Conservation (phyloP, 2,113 vertebrate genomes). For the Myotis davidii region DNA sequence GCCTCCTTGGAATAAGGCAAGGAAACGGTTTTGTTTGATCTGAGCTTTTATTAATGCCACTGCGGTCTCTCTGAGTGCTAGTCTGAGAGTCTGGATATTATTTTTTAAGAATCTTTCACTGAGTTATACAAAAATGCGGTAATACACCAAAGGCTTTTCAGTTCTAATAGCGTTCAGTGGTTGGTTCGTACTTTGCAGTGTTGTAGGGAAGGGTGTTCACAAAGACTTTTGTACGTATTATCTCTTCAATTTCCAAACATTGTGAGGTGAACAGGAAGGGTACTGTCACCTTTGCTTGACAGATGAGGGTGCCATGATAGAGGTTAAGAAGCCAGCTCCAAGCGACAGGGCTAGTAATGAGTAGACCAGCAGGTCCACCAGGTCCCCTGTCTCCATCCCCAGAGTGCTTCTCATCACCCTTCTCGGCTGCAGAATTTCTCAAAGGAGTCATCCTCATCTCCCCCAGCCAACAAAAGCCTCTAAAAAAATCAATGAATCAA, state of each 20-base stretch:
- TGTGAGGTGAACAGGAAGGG: not conserved
- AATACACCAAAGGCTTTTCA: not conserved
- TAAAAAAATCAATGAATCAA: not conserved
- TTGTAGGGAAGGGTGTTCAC: not conserved
- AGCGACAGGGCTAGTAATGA: not conserved
- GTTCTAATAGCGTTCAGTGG: not conserved
- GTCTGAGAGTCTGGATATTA: not conserved
- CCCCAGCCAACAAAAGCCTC: not conserved
- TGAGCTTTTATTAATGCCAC: slow-evolving; percentile 21
- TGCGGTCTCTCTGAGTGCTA: not conserved
- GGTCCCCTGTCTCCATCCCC: not conserved
- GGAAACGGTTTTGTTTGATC: slow-evolving; percentile 20
- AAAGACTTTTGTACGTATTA: not conserved
- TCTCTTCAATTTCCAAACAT: not conserved
- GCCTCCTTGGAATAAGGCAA: not conserved
- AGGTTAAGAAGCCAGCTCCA: not conserved
- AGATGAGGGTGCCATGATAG: not conserved
- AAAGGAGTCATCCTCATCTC: not conserved
- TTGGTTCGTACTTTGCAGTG: not conserved
- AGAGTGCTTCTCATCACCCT: not conserved
- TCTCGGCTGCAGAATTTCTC: not conserved
- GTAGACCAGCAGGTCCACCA: not conserved
- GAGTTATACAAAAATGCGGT: not conserved
- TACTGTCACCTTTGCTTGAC: not conserved
- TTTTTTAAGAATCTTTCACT: not conserved